Evolutionary conservation across 2,113 vertebrate species (phyloP).

Genomic region (Scolopax mira): DNA sequence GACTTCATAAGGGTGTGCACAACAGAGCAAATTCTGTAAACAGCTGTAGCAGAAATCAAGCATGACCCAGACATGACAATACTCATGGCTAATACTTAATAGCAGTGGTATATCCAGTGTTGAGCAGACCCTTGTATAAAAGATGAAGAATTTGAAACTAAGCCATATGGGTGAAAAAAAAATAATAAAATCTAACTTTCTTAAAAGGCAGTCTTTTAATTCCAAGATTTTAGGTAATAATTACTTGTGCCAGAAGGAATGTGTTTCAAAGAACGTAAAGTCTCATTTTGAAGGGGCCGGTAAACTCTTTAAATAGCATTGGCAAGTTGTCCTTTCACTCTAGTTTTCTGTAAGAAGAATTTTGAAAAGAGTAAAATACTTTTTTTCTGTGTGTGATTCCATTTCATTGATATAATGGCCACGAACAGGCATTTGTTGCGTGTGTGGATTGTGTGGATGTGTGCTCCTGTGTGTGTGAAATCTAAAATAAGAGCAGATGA

Average conservation of each 20-base stretch:
- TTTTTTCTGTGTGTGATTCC: neutral
- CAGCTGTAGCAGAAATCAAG: neutral
- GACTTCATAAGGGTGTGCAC: neutral
- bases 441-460: no score
- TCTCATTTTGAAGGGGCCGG: neutral
- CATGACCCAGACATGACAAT: neutral
- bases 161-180: neutral
- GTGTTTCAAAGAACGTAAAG: neutral
- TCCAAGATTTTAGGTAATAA: slow-evolving; percentile 12
- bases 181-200: neutral
- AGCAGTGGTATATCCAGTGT: neutral
- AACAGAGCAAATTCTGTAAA: neutral
- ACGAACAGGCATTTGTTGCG: neutral
- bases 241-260: slow-evolving; percentile 23
- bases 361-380: neutral
- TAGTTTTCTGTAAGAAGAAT: neutral
- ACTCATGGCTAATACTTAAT: neutral
- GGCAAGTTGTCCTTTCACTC: neutral
- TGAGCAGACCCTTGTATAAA: neutral
- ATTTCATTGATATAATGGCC: neutral
- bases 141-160: neutral
- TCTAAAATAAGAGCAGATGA: neutral
- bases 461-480: neutral
- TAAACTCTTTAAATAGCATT: slow-evolving; percentile 4
- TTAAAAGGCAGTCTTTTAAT: neutral